Base-by-base conservation (phyloP, 2,113 vertebrate species). In the Hemiprocne comata region DNA sequence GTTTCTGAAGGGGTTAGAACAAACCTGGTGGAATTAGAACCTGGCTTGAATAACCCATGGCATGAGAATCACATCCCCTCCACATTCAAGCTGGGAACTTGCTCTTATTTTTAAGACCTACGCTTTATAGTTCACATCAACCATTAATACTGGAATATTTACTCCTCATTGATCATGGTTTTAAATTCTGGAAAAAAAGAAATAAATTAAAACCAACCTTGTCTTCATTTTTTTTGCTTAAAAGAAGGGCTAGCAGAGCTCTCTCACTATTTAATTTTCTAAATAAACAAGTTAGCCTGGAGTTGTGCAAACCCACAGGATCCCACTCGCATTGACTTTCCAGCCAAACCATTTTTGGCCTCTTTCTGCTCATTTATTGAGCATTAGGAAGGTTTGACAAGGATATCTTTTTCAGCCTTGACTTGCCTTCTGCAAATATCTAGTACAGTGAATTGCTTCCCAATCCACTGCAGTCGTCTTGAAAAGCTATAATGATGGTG, bases 1-100 rank as follows among this genome's bases (percentile, higher is more conserved):
- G 8, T 13, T 31, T 50, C 3, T 11, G 34, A 25, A 34, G 17
- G 53, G 53, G 13, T 61, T 53, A 36, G 26, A 26, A 26, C 17
- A 46, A 58, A 82, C 19, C 5, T 19, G 5, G n/a, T 53, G 28
- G 36, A 60, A 89, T 28, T 48, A 28, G 2, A 44, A 33, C 36
- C 33, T 33, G 26, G 21, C 44, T 67, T 33, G 26, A 44, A 28
- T 58, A 53, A 51, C 26, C 33, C 44, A 2, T 7, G 23, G 36
- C 33, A 24, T 0, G 2, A 67, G 55, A 54, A 26, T 24, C 18
- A 19, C 12, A 19, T 38, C 20, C 24, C 23, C 23, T 61, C 46
- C 1, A 0, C 33, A 29, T 6, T 10, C 24, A 40, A 72, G 15
- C 25, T 19, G 34, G 15, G 25, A 48, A 40, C 29, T 29, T 1